These are phyloP conservation scores for Rhyacophila brunnea DNA, from an alignment of 1,140 invertebrate genomes.

Conservation along the genomic window DNA sequence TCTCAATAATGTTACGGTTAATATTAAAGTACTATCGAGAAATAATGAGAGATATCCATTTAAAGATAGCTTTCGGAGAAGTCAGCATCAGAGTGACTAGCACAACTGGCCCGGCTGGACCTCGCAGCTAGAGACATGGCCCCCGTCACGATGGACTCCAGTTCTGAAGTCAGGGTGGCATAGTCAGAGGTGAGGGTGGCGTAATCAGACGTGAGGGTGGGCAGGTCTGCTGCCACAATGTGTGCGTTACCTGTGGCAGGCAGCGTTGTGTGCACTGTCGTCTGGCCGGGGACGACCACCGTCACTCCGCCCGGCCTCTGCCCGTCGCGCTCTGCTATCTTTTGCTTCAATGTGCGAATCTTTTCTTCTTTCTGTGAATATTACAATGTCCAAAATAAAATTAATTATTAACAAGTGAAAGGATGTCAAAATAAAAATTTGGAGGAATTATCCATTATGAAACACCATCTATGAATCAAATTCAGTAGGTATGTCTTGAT, in stretches of 20 bases:
- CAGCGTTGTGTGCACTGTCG: slow-evolving; percentile 44
- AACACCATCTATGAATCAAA: no score
- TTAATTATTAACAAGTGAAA: no score
- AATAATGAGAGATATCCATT: no score
- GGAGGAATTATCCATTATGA: no score
- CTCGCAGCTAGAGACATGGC: slow-evolving; percentile 62
- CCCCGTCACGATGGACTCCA: slow-evolving; percentile 71
- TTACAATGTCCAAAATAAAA: neutral
- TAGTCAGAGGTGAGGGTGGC: slow-evolving; percentile 71
- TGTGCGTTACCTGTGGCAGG: slow-evolving; percentile 55
- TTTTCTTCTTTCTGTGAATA: slow-evolving; percentile 83
- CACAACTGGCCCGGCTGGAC: slow-evolving; percentile 64
- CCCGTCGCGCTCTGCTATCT: slow-evolving; percentile 73
- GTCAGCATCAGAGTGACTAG: slow-evolving; percentile 79
- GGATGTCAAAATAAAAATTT: no score
- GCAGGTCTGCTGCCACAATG: slow-evolving; percentile 66
- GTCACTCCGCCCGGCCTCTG: slow-evolving; percentile 40
- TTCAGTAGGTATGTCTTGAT: no score
- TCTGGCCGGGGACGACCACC: slow-evolving; percentile 56
- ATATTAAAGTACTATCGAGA: no score
- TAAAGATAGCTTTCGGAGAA: slow-evolving; percentile 86
- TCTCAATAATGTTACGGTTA: no score
- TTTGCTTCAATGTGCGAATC: slow-evolving; percentile 75
- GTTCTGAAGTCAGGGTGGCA: slow-evolving; percentile 73
- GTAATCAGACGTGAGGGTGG: slow-evolving; percentile 69